A percentile compares a stretch with the other conserved stretches of the same genome.
Conservation (phyloP, 1,140 invertebrate genomes). For the Drosophila lini region DNA sequence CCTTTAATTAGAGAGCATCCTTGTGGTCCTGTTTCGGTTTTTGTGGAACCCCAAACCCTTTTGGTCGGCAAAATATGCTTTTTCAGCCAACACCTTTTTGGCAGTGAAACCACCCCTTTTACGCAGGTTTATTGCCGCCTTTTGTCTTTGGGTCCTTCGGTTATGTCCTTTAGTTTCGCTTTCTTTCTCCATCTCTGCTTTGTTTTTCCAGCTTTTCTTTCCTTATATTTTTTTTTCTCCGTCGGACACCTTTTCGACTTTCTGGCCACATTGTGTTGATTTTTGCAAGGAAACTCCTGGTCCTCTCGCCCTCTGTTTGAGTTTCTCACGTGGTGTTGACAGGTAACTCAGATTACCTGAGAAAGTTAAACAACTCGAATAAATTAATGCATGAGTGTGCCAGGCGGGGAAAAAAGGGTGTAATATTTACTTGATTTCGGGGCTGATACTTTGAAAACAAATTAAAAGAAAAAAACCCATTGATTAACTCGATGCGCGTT, state of each 20-base stretch:
- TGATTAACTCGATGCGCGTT: not conserved
- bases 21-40: not conserved
- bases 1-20: conserved; percentile 2
- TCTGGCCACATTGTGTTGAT: conserved; percentile 56
- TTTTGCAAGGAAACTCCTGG: conserved; percentile 10
- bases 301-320: conserved; percentile 47
- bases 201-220: conserved; percentile 16
- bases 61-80: conserved; percentile 68
- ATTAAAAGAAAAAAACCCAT: not conserved
- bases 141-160: conserved; percentile 51
- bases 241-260: conserved; percentile 61
- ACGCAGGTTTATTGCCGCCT: conserved; percentile 52
- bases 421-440: conserved; percentile 43
- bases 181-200: not conserved
- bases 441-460: not conserved
- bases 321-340: conserved; percentile 47
- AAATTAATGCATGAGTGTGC: conserved; percentile 44
- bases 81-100: conserved; percentile 31
- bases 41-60: conserved; percentile 55
- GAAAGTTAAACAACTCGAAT: conserved; percentile 63
- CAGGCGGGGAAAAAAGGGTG: not conserved
- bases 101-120: not conserved
- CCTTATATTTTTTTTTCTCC: not conserved
- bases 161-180: conserved; percentile 45
- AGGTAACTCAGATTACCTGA: conserved; percentile 60